Evolutionary conservation across 2,888 invertebrate species (phyloP), one percentile per base, ranked within the genome.

Genomic region (Sisyra terminalis): DNA sequence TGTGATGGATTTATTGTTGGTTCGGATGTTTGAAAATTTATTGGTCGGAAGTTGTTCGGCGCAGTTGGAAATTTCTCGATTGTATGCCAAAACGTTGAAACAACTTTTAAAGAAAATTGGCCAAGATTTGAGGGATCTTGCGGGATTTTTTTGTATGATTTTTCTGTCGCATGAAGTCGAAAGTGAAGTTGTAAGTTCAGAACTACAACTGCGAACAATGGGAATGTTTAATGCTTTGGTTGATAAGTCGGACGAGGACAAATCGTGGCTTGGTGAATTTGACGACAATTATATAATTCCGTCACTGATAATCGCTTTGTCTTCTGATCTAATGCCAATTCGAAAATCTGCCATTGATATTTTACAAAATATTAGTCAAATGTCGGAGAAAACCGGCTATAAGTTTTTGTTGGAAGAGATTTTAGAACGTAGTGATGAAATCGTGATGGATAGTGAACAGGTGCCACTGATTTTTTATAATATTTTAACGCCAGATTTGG

Each of bases 401-500:
- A 53, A 58, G 2, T 57, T 15, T 32, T 17, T 17, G 30, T 11
- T 37, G 15, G 55, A 62, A 24, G 61, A 61, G 2, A 47, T 77
- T 1, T 45, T 59, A n/a, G 48, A 53, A 3, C 67, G 71, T 35
- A 62, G 61, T 46, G 61, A 70, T 43, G 84, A 83, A 54, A 63
- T 85, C 32, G 48, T 69, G 18, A 56, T 79, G 46, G 84, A 85
- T 51, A 60, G 69, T 30, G 73, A 79, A 47, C 83, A 84, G 54
- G 58, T 80, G 13, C 64, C 72, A 0, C 60, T 79, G 31, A 63
- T 75, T 14, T 54, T 84, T 2, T 76, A 71, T 48, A 74, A 73
- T 9, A 59, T 78, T 43, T 50, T 82, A 1, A 71, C 70, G 0
- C 65, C 70, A 4, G 67, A 71, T 50, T 64, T 66, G 4, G 57